Conservation (phyloP, 1,140 invertebrate genomes). For the Atta colombica region DNA sequence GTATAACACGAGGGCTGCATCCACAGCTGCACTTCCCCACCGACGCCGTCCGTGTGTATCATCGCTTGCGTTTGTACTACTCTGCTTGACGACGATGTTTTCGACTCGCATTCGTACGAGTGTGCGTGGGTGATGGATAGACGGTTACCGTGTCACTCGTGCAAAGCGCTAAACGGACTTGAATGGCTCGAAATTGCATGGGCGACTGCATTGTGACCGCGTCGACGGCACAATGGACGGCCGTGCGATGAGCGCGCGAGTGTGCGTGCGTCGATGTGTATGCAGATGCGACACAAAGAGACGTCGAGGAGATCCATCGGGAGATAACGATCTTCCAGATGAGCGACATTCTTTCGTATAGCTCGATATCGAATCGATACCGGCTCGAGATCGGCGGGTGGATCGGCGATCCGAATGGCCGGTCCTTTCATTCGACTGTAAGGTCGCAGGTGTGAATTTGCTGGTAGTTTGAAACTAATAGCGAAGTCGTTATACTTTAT, state of each 20-base stretch:
- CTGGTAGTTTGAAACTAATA: conserved; percentile 32
- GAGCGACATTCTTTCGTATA: conserved; percentile 54
- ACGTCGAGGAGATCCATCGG: conserved; percentile 45
- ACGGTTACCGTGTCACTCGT: conserved; percentile 80
- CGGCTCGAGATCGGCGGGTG: conserved; percentile 40
- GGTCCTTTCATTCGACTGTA: conserved; percentile 18
- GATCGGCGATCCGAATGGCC: conserved; percentile 10
- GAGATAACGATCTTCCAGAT: conserved; percentile 60
- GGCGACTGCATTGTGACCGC: conserved; percentile 66
- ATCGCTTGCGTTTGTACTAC: conserved; percentile 10
- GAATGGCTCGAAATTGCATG: conserved; percentile 74
- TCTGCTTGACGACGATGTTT: conserved; percentile 7
- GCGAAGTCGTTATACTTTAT: conserved; percentile 10
- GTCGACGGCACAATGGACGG: conserved; percentile 43
- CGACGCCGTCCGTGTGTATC: conserved; percentile 44
- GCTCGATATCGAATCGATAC: conserved; percentile 49
- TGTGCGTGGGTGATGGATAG: conserved; percentile 86
- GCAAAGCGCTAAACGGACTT: conserved; percentile 76
- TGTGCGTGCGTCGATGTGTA: conserved; percentile 57
- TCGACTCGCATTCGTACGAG: conserved; percentile 59
- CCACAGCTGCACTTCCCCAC: conserved; percentile 78
- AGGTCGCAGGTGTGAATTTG: conserved; percentile 22
- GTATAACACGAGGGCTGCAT: conserved; percentile 34
- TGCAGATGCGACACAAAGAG: conserved; percentile 72
- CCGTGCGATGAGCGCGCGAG: background rate